These are phyloP conservation scores for Lacerta agilis DNA, from an alignment of 2,797 vertebrate genomes.

Conservation along the genomic window DNA sequence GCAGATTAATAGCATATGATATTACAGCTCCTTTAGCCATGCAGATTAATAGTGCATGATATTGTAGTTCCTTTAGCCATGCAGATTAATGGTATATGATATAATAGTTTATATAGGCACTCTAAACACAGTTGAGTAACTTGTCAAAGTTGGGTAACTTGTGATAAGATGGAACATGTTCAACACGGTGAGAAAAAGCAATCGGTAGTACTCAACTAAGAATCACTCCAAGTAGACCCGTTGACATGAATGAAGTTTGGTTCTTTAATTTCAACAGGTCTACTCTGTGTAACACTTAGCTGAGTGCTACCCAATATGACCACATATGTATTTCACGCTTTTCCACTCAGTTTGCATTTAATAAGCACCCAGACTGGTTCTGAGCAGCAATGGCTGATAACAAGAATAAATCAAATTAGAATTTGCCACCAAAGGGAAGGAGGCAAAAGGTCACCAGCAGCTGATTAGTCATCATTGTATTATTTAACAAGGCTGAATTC, in stretches of 20 bases:
- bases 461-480: neutral
- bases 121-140: neutral
- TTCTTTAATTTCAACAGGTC: too few species aligned
- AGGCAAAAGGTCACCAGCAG: slow-evolving; percentile 43
- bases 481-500: neutral
- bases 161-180: neutral
- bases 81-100: neutral
- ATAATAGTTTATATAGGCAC: neutral
- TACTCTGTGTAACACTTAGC: too few species aligned
- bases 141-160: neutral
- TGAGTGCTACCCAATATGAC: too few species aligned
- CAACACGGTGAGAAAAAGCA: neutral
- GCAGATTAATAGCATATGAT: neutral
- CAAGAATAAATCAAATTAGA: slow-evolving; percentile 28
- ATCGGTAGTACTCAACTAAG: too few species aligned
- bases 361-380: slow-evolving; percentile 42
- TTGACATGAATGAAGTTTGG: neutral
- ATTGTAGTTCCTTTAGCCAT: neutral
- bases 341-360: neutral
- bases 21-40: neutral
- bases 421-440: slow-evolving; percentile 34
- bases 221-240: neutral
- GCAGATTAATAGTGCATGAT: neutral
- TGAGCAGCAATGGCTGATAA: neutral
- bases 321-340: neutral